Evolutionary conservation across 2,797 vertebrate species (phyloP).

Genomic region (Synaphobranchus kaupii): DNA sequence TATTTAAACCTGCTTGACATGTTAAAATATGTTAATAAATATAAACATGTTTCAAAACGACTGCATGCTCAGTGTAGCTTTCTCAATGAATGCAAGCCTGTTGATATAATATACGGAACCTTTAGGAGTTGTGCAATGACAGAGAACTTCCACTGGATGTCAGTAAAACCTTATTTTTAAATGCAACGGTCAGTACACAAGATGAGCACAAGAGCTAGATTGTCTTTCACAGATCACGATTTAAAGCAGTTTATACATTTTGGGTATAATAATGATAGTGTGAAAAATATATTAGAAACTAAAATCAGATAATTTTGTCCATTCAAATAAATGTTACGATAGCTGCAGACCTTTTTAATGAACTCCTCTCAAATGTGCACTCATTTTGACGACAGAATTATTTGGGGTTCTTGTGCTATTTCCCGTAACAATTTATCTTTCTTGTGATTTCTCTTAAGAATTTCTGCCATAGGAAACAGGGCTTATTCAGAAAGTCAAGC

Average conservation of each 20-base stretch:
- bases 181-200: background rate
- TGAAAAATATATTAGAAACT: constrained; percentile 11
- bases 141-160: constrained; percentile 31
- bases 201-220: background rate
- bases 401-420: background rate
- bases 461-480: background rate
- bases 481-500: background rate
- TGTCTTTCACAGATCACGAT: constrained; percentile 7
- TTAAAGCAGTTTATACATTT: constrained; percentile 10
- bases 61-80: background rate
- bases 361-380: background rate
- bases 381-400: background rate
- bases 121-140: background rate
- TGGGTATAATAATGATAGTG: constrained; percentile 3
- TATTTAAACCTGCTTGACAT: background rate
- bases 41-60: background rate
- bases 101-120: background rate
- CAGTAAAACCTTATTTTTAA: constrained; percentile 24
- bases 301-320: background rate
- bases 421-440: background rate
- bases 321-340: background rate
- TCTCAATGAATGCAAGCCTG: background rate
- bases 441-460: background rate
- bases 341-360: background rate
- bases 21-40: background rate